Base-by-base conservation (phyloP, 1,140 invertebrate genomes). In the Andrena cerasifolii region DNA sequence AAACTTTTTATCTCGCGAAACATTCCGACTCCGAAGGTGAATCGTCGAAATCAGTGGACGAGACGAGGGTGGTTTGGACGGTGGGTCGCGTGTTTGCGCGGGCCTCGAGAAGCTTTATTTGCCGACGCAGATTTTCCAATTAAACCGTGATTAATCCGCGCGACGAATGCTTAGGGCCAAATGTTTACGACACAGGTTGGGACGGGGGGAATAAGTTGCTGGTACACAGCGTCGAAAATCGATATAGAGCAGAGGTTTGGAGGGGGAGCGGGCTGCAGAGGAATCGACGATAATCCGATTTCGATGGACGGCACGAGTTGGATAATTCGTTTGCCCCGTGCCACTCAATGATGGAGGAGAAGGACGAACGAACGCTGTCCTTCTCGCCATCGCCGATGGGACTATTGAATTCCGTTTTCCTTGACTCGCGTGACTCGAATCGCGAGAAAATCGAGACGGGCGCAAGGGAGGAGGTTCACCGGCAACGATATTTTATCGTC, bases 61-160 rank as follows among this genome's bases (percentile, higher is more conserved):
- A 6, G 26, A 21, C 18, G 26, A 65, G 53, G n/a, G 43, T 63
- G 33, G 43, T 40, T 51, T 16, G n/a, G 43, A 4, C 33, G 56
- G 12, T 47, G 43, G 21, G 54, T 61, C 18, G 24, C 28, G 24
- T 71, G 77, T 82, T 83, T 82, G 67, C 65, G n/a, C 33, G 4
- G 4, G 28, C 36, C 26, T 40, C 24, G 40, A 76, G 10, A 67
- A 56, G 58, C 80, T 53, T 75, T 89, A 86, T 88, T 87, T 89
- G 77, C 84, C 78, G 76, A 70, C 70, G 56, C 82, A 88, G 83
- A 85, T 88, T 88, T 87, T 87, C 86, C 86, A 89, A 89, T 89
- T 89, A 87, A 85, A 81, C 71, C 31, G 82, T 78, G 82, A 88
- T 88, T 88, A 86, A 88, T 88, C 86, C 78, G 31, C 78, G 63